Conservation (phyloP, 2,797 vertebrate genomes). For the Labeo calbasu region DNA sequence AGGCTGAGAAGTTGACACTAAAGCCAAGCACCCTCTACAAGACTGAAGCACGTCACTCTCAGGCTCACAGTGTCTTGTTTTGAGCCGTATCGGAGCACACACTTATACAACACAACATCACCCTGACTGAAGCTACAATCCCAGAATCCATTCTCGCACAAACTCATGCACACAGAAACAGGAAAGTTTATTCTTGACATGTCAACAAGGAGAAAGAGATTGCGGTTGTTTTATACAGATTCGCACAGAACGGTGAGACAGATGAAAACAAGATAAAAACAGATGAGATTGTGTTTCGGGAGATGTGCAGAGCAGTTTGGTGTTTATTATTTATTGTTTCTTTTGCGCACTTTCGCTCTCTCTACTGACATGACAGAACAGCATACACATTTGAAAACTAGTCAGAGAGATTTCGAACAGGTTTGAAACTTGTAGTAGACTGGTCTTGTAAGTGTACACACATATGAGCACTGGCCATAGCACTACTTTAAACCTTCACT, state of each 20-base stretch:
- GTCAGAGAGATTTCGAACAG: neutral
- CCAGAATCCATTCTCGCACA: neutral
- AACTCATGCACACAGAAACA: neutral
- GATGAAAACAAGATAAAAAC: neutral
- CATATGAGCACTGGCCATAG: neutral
- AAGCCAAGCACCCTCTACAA: neutral
- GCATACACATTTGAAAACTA: neutral
- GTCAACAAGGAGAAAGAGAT: neutral
- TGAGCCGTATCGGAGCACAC: neutral
- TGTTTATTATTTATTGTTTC: neutral
- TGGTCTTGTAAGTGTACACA: neutral
- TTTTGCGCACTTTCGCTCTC: neutral
- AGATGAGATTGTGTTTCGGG: neutral
- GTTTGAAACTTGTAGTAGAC: neutral
- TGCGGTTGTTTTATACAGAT: neutral
- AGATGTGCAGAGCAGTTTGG: neutral
- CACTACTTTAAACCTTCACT: too few species aligned
- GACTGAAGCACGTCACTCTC: neutral
- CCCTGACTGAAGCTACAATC: neutral
- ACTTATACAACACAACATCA: neutral
- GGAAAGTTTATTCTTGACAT: neutral
- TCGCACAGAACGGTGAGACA: neutral
- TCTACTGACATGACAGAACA: neutral
- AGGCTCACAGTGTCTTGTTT: neutral
- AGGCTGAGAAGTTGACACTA: neutral